Evolutionary conservation across 1,140 invertebrate species (phyloP), one percentile per base, ranked within the genome.

Genomic region (Monomorium pharaonis): DNA sequence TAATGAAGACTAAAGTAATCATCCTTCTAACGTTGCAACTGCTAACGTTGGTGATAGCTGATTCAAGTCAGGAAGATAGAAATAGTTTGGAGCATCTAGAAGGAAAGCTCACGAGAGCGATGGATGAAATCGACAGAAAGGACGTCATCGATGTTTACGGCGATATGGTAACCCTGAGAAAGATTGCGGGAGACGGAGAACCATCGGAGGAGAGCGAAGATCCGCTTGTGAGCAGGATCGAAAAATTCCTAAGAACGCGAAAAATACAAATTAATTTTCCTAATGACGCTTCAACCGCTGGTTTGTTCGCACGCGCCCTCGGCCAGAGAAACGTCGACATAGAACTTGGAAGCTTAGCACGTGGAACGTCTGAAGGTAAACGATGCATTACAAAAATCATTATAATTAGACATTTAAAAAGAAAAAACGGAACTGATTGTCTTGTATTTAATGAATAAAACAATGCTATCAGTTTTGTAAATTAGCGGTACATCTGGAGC

Each of bases 281-380:
- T 0, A 89, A 75, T 80, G 95, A 95, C 49, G 93, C 92, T 27
- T 95, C 95, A 18, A 78, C 94, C 0, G 93, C 90, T 30, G 94
- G 95, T 86, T 89, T 92, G 7, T 92, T 95, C 42, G 94, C 93
- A 18, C 91, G 94, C 60, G 94, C 94, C 12, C 72, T 95, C 30
- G 94, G 94, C 3, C 85, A 92, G 30, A 94, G 92, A 44, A 92
- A 92, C 16, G 42, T 95, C 74, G 92, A 92, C 18, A 86, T 95
- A 58, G 89, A 93, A 86, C 91, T 95, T 0, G 89, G 87, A 80
- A 87, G 86, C 24, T 65, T 95, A 27, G 93, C 92, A 3, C 67
- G 84, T 0, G 94, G 93, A 54, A 91, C 94, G 27, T 95, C 94
- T 6, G 94, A 95, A 94, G 94, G 94, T 95, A 78, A 92, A 88